phyloP scores from a whole-genome alignment of 2,888 invertebrate genomes.

The Eumacrocentrus americanus region DNA sequence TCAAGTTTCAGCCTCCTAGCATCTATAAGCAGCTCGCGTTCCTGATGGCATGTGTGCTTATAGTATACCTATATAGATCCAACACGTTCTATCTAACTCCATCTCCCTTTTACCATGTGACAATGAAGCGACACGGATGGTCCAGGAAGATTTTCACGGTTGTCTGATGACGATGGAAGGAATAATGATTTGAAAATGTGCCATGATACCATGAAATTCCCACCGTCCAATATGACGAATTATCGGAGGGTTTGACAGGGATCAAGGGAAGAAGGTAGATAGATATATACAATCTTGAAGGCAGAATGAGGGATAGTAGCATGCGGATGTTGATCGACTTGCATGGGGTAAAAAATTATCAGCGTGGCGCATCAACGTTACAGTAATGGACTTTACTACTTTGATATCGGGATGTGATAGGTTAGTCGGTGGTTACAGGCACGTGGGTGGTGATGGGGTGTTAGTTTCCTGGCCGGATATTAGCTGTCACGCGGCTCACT shows the following conservation, averaged over 20 bases:
- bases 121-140: too few relatives aligned
- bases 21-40: constrained; percentile 36
- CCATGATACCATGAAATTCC: too few relatives aligned
- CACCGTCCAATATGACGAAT: constrained; percentile 22
- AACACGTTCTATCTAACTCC: too few relatives aligned
- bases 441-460: constrained; percentile 44
- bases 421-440: constrained; percentile 41
- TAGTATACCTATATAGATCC: too few relatives aligned
- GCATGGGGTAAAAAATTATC: constrained; percentile 35
- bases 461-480: constrained; percentile 61
- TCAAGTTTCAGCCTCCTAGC: constrained; percentile 45
- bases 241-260: not conserved
- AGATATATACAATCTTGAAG: too few relatives aligned
- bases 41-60: constrained; percentile 30
- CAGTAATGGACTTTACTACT: constrained; percentile 47
- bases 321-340: constrained; percentile 34
- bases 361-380: constrained; percentile 29
- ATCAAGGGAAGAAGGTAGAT: not conserved
- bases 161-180: too few relatives aligned
- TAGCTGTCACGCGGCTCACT: constrained; percentile 61
- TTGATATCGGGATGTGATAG: constrained; percentile 52
- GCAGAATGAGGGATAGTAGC: constrained; percentile 14
- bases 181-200: too few relatives aligned
- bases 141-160: too few relatives aligned
- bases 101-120: too few relatives aligned